Evolutionary conservation across 2,888 invertebrate genomes (phyloP), one percentile per base, ranked within the genome.

Genomic region (Andrena trimmerana): DNA sequence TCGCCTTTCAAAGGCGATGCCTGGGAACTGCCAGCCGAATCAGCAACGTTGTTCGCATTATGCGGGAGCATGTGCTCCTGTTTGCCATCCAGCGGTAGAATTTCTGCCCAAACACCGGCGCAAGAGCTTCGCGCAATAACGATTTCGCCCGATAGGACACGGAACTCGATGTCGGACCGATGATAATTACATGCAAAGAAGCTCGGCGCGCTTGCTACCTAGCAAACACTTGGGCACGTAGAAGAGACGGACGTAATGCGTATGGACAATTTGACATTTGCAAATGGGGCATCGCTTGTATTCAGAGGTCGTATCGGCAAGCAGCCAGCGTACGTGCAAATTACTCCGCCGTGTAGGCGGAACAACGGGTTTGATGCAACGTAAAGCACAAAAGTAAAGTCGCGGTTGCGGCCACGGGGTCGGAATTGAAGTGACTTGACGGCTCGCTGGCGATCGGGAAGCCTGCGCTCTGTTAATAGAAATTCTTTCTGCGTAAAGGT

Each of bases 191-290:
- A 83, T 83, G 75, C 80, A 73, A 78, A 62, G 69, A 81, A 75
- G 76, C 73, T 75, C 82, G 78, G 20, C 68, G 67, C 66, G 36
- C 63, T 42, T 48, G 81, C 69, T 74, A 76, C 72, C 74, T 62
- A 36, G 62, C 67, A 48, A 77, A 84, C 78, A 78, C 83, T 75
- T 73, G 68, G 86, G 62, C 76, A 75, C 78, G 77, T 77, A 76
- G 75, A 68, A 76, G 78, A 68, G 76, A 86, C 80, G 71, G 65
- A 71, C 78, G 79, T 86, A 86, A 86, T 88, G 75, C 86, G 87
- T 86, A 86, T 90, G 88, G 86, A 84, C 90, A 90, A 90, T 90
- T 90, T 90, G 90, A 90, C 89, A 90, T 90, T 90, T 89, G 88
- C 90, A 90, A 91, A 91, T 91, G 88, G 89, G 88, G 84, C 86